phyloP scores from a whole-genome alignment of 2,888 invertebrate species.

The Muschampia staudingeri region DNA sequence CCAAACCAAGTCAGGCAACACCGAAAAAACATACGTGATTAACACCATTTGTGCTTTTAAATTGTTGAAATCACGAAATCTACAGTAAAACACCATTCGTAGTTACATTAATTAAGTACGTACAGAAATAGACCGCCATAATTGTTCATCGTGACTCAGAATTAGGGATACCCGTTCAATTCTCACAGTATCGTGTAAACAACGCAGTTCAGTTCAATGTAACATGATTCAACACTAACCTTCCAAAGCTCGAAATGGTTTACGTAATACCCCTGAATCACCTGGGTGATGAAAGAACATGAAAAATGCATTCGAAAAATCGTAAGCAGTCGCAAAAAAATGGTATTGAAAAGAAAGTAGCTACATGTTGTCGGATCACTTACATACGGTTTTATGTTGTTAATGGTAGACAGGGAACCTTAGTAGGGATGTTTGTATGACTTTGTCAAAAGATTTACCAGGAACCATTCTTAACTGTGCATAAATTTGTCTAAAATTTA shows the following conservation, averaged over 20 bases:
- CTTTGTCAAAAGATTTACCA: background rate
- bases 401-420: background rate
- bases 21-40: no score
- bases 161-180: background rate
- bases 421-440: conserved; percentile 3
- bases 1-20: no score
- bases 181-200: conserved; percentile 44
- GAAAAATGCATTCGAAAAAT: conserved; percentile 40
- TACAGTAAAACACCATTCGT: background rate
- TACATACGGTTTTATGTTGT: background rate
- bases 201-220: conserved; percentile 62
- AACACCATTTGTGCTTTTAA: no score
- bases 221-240: conserved; percentile 64
- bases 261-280: conserved; percentile 66
- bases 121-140: conserved; percentile 5
- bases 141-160: conserved; percentile 1
- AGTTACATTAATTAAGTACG: background rate
- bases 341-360: background rate
- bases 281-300: conserved; percentile 57
- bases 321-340: conserved; percentile 8
- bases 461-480: background rate
- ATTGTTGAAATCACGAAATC: no score
- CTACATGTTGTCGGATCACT: conserved; percentile 25
- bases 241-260: conserved; percentile 63
- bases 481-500: background rate